phyloP scores from a whole-genome alignment of 2,797 vertebrate species.

The Halcyon chelicuti region DNA sequence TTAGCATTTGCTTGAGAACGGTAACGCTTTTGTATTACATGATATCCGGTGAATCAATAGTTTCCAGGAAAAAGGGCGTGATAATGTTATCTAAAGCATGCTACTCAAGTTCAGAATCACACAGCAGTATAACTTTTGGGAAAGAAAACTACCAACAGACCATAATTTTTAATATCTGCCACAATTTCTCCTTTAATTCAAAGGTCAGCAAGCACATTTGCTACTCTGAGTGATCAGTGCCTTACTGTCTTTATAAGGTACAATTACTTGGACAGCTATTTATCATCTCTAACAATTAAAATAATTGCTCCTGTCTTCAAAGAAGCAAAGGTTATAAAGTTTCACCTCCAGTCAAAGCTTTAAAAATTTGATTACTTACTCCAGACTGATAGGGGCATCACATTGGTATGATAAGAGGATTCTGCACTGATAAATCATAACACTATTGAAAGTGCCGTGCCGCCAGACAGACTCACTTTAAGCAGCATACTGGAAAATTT shows the following conservation, averaged over 20 bases:
- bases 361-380: conserved; percentile 28
- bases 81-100: not conserved
- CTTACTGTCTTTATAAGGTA: conserved; percentile 4
- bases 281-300: conserved; percentile 59
- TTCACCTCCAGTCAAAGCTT: conserved; percentile 13
- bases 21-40: not conserved
- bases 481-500: not conserved
- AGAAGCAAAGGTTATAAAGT: not conserved
- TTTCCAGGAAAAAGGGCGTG: not conserved
- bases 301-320: not conserved
- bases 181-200: conserved; percentile 52
- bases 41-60: not conserved
- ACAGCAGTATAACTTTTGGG: not conserved
- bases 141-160: not conserved
- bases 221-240: conserved; percentile 29
- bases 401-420: not conserved
- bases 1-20: not conserved
- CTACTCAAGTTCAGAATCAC: not conserved
- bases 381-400: not conserved
- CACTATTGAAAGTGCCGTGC: not conserved
- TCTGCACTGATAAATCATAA: conserved; percentile 2
- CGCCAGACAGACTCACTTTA: not conserved
- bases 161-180: conserved; percentile 48
- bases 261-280: conserved; percentile 55
- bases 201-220: conserved; percentile 55